Conservation (phyloP, 1,140 invertebrate genomes). For the Orchesella cincta region DNA sequence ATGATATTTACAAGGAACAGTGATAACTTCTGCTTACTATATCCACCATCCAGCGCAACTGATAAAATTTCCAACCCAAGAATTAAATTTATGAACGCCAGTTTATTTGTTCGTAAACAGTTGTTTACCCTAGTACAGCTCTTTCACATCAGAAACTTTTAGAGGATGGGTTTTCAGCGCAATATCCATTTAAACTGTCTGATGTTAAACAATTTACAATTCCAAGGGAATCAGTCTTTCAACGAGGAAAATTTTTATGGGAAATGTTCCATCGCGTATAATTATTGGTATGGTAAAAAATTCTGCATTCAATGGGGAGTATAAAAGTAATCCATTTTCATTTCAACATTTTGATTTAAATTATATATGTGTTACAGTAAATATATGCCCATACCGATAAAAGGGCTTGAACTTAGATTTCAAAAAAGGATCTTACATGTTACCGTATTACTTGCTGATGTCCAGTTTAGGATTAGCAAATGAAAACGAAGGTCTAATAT, state of each 20-base stretch:
- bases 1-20: conserved; percentile 20
- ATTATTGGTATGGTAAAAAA: neutral
- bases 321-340: neutral
- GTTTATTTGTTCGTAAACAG: conserved; percentile 38
- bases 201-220: conserved; percentile 9
- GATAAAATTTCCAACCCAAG: neutral
- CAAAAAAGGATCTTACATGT: neutral
- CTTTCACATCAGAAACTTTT: neutral
- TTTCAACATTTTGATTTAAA: conserved; percentile 8
- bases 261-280: neutral
- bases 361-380: conserved; percentile 36
- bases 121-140: conserved; percentile 1
- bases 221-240: neutral
- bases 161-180: neutral
- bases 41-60: neutral
- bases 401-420: conserved; percentile 30
- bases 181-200: neutral
- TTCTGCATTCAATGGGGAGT: neutral
- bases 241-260: conserved; percentile 12
- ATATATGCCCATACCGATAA: conserved; percentile 22
- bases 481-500: conserved; percentile 18
- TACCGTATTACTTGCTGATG: conserved; percentile 30
- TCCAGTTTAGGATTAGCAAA: conserved; percentile 22
- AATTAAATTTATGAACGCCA: conserved; percentile 41
- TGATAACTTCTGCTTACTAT: conserved; percentile 28